Evolutionary conservation across 2,113 vertebrate species (phyloP).

Genomic region (Eulacestoma nigropectus): DNA sequence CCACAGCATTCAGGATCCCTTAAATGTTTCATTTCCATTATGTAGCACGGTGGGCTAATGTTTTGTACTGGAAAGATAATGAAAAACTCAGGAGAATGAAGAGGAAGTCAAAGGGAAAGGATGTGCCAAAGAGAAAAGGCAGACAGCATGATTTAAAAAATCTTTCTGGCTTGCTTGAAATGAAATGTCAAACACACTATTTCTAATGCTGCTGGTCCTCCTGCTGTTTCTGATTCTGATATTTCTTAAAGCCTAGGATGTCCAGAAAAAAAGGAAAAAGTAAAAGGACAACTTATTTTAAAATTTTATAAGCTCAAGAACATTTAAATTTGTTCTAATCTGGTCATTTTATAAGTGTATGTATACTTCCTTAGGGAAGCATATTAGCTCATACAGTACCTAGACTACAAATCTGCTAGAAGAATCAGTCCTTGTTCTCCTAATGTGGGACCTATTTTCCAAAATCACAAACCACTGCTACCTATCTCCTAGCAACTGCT

Average conservation of each 20-base stretch:
- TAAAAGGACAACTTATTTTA: background rate
- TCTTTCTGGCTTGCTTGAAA: background rate
- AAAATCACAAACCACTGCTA: background rate
- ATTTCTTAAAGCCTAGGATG: background rate
- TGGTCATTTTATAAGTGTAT: background rate
- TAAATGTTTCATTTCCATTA: constrained; percentile 19
- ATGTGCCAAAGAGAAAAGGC: background rate
- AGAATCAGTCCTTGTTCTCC: background rate
- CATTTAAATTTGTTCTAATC: background rate
- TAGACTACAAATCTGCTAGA: background rate
- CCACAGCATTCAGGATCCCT: background rate
- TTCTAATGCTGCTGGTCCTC: background rate
- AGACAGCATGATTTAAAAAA: background rate
- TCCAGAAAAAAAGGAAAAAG: background rate
- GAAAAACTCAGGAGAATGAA: constrained; percentile 7
- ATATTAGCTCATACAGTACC: background rate
- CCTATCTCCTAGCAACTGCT: constrained; percentile 2
- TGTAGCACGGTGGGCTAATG: background rate
- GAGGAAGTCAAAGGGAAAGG: constrained; percentile 12
- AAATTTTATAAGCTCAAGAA: background rate
- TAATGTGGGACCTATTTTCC: background rate
- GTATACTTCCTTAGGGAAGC: background rate
- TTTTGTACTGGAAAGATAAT: background rate
- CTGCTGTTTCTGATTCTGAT: constrained; percentile 20
- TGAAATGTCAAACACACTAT: background rate